Conservation (phyloP, 35 echinoderm and acorn worm genomes). For the Diadema setosum region DNA sequence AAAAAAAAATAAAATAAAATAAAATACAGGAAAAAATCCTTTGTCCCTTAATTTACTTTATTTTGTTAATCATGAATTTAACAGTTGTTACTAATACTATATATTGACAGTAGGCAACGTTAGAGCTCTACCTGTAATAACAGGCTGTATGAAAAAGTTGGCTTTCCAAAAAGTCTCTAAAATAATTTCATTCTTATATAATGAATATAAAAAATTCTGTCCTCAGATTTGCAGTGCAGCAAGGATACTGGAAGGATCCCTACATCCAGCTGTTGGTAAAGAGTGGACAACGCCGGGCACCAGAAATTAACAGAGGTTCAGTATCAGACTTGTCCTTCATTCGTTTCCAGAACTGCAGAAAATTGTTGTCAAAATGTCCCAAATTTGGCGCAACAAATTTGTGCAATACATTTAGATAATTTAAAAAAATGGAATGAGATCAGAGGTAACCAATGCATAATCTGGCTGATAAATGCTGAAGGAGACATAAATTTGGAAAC, state of each 20-base stretch:
- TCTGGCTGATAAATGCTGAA: no score
- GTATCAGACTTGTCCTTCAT: no score
- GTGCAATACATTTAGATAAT: no score
- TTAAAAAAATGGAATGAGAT: no score
- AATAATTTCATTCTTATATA: background rate
- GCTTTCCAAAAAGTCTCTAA: background rate
- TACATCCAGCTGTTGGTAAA: constrained; percentile 75
- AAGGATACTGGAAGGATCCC: constrained; percentile 96
- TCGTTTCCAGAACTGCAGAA: no score
- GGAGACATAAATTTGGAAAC: no score
- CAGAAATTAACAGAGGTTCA: constrained; percentile 98
- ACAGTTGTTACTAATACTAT: background rate
- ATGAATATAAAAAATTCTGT: background rate
- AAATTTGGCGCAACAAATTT: no score
- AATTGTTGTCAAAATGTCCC: no score
- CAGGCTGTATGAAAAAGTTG: background rate
- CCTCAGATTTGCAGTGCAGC: constrained; percentile 85
- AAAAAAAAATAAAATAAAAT: no score
- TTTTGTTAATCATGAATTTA: background rate
- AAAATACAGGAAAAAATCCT: background rate
- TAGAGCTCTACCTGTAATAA: background rate
- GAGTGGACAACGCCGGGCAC: constrained; percentile 70
- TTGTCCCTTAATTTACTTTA: background rate
- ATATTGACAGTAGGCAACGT: background rate
- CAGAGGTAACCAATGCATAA: no score